Percentiles rank a stretch among this genome's conserved stretches.
phyloP scores from a whole-genome alignment of 2,888 invertebrate genomes.

The Serripes groenlandicus region DNA sequence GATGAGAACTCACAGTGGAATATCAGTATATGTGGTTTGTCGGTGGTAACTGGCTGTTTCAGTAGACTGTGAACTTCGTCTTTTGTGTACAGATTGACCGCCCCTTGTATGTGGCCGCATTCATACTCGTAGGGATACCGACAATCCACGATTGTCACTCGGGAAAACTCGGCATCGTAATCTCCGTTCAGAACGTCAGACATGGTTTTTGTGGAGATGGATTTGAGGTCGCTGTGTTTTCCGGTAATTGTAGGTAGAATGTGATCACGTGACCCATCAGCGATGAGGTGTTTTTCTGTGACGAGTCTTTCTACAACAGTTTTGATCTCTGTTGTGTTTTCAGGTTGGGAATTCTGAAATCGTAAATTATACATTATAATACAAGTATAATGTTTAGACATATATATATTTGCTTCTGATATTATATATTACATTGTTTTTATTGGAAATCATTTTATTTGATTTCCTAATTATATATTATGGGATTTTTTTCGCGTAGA shows the following conservation, averaged over 20 bases:
- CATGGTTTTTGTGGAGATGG: conserved; percentile 75
- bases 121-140: conserved; percentile 60
- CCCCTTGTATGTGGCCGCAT: conserved; percentile 51
- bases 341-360: no score
- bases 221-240: conserved; percentile 80
- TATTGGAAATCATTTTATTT: no score
- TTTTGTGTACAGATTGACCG: conserved; percentile 58
- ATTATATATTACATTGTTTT: no score
- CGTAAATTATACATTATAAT: no score
- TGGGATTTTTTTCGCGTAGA: no score
- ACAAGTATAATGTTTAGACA: no score
- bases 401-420: no score
- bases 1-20: conserved; percentile 67
- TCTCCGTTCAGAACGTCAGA: conserved; percentile 42
- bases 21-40: conserved; percentile 56
- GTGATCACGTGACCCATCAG: conserved; percentile 63
- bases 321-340: no score
- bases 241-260: conserved; percentile 76
- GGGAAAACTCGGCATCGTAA: conserved; percentile 18
- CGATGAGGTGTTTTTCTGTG: conserved; percentile 43
- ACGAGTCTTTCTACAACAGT: conserved; percentile 54
- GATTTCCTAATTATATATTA: no score
- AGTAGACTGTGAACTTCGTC: conserved; percentile 49
- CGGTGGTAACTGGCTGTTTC: conserved; percentile 27
- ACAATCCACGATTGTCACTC: conserved; percentile 53